Evolutionary conservation across 2,888 invertebrate species (phyloP), one percentile per base, ranked within the genome.

Genomic region (Muscina levida): DNA sequence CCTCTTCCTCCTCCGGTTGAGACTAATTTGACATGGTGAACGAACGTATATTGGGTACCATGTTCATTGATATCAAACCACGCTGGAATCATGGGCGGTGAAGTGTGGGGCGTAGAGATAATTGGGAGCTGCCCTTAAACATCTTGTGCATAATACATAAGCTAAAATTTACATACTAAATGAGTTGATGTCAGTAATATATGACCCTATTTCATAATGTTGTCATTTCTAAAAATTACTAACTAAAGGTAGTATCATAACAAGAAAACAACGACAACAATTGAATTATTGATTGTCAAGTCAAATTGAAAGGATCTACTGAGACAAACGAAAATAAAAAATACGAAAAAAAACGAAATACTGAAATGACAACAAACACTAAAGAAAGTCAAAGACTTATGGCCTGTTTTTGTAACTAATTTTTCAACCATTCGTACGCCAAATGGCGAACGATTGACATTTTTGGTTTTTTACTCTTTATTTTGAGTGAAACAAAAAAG

Each of bases 151-250:
- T 72, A 66, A 70, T 26, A 77, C 59, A 74, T 74, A 67, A 48
- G 71, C 51, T 51, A 42, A 73, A 56, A 77, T 81, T 81, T 81
- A 72, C 81, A 81, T 81, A 75, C 75, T 81, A 72, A 81, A 77
- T 81, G 74, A 77, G 77, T 74, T 8, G 68, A 74, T 62, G 77
- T 71, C 77, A 74, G 74, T 72, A 72, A 62, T 81, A 75, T 51
- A 57, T 77, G 81, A 70, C 56, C 74, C 77, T 39, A 62, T 75
- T 77, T 72, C 75, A 72, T 72, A 81, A 77, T 72, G 67, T 77
- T 74, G 71, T 81, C 71, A 65, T 81, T 75, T 68, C 24, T 51
- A 53, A n/a, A 71, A 77, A 77, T 72, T 74, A 74, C 46, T 53
- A 8, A 56, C 19, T 67, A 26, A 72, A 57, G n/a, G 65, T n/a